Evolutionary conservation across 2,888 invertebrate genomes (phyloP), one percentile per base, ranked within the genome.

Genomic region (Crepidodera aurea): DNA sequence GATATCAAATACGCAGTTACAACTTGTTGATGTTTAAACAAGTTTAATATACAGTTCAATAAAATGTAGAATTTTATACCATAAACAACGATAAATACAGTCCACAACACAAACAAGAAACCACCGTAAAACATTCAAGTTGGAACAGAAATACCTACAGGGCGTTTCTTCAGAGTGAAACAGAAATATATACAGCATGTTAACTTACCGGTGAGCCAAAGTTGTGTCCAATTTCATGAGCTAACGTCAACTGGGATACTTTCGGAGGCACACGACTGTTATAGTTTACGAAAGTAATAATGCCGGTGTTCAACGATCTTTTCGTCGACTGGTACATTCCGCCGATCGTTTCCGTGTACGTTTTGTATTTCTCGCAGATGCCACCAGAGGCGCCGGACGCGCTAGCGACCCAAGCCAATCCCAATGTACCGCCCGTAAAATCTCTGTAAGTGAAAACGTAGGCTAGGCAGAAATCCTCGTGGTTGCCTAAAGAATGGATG

Each of bases 181-280:
- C n/a, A n/a, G n/a, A n/a, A n/a, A n/a, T n/a, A n/a, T n/a, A n/a
- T n/a, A n/a, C n/a, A n/a, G n/a, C n/a, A n/a, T n/a, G n/a, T n/a
- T n/a, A n/a, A 85, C 88, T 86, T 82, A 95, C 95, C 79, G 97
- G 97, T 62, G 96, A 96, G 61, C 99, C 98, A 82, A 99, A 99
- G 82, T 99, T 99, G 79, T 99, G 99, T 1, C 99, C 99, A 71
- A 94, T 94, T 83, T 99, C 99, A 81, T 99, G 99, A 0, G 99
- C 99, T 69, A 99, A 84, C 0, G 98, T 99, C 64, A 98, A 83
- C 80, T 98, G 97, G 29, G 98, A 98, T 18, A 99, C 98, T 83
- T 97, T 95, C 0, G 97, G 95, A 59, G 98, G 97, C 58, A 99
- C 98, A 32, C 96, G 85, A 77, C 93, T 94, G 80, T 97, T 97